phyloP scores from a whole-genome alignment of 2,888 invertebrate species.

The Conchocele bisecta region DNA sequence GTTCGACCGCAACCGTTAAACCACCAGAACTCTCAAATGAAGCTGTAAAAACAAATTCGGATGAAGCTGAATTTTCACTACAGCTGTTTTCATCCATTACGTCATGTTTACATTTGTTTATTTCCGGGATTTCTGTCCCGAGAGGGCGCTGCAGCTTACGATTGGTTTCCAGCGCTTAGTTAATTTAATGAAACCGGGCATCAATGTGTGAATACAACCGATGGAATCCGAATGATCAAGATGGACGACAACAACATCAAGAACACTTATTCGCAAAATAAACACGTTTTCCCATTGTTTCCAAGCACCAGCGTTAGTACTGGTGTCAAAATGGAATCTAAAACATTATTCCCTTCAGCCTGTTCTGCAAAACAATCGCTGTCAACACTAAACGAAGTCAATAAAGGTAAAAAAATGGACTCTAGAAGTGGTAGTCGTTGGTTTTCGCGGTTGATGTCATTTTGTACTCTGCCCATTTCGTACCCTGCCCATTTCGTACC shows the following conservation, averaged over 20 bases:
- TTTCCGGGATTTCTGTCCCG: too few relatives aligned
- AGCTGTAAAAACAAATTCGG: conserved; percentile 52
- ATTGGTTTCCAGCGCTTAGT: not conserved
- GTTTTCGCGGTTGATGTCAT: too few relatives aligned
- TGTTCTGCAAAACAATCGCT: not conserved
- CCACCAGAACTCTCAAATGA: conserved; percentile 63
- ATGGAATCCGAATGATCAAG: not conserved
- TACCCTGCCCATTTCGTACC: too few relatives aligned
- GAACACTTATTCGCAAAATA: not conserved
- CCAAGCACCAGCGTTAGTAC: not conserved
- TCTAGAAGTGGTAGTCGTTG: too few relatives aligned
- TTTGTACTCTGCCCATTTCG: too few relatives aligned
- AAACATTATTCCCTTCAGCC: not conserved
- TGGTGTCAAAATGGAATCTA: not conserved
- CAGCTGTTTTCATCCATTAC: conserved; percentile 67
- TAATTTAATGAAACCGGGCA: not conserved
- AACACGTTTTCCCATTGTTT: not conserved
- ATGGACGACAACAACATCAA: not conserved
- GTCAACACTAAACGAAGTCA: not conserved
- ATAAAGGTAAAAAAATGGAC: not conserved
- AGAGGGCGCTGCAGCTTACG: too few relatives aligned
- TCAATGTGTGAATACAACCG: not conserved
- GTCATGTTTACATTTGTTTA: conserved; percentile 62
- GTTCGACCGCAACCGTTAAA: conserved; percentile 70
- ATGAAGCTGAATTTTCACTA: conserved; percentile 58